These are phyloP conservation scores for Drosophila prosaltans DNA, from an alignment of 1,140 invertebrate species.

Conservation along the genomic window DNA sequence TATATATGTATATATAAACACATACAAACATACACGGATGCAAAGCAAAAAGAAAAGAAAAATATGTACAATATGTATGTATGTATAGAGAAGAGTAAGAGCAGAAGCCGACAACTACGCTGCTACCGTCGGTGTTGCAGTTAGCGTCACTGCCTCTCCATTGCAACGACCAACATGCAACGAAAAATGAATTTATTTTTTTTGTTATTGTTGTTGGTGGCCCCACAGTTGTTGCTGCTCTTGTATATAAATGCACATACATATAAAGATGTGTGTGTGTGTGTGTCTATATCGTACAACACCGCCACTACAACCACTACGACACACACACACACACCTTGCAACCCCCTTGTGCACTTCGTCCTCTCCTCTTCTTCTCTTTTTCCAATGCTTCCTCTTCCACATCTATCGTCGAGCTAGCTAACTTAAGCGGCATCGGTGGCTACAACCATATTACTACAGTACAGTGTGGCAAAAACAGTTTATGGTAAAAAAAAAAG, in stretches of 20 bases:
- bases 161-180: conserved; percentile 54
- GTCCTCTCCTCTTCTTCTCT: conserved; percentile 23
- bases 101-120: conserved; percentile 29
- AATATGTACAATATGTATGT: conserved; percentile 47
- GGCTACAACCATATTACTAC: conserved; percentile 17
- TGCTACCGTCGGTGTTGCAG: conserved; percentile 47
- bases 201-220: conserved; percentile 33
- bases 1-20: conserved; percentile 6
- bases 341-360: conserved; percentile 44
- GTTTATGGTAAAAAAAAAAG: neutral
- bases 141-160: conserved; percentile 16
- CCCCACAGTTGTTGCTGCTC: conserved; percentile 25
- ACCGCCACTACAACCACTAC: conserved; percentile 14
- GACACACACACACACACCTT: conserved; percentile 28
- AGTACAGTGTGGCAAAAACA: neutral
- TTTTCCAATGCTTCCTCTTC: conserved; percentile 12
- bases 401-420: conserved; percentile 32
- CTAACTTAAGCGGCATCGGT: conserved; percentile 42
- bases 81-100: conserved; percentile 36
- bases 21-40: conserved; percentile 28
- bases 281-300: conserved; percentile 34
- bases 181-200: conserved; percentile 59
- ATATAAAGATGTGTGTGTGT: neutral
- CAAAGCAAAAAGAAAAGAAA: conserved; percentile 69
- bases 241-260: neutral